Conservation (phyloP, 2,797 vertebrate species). For the Melanogrammus aeglefinus region DNA sequence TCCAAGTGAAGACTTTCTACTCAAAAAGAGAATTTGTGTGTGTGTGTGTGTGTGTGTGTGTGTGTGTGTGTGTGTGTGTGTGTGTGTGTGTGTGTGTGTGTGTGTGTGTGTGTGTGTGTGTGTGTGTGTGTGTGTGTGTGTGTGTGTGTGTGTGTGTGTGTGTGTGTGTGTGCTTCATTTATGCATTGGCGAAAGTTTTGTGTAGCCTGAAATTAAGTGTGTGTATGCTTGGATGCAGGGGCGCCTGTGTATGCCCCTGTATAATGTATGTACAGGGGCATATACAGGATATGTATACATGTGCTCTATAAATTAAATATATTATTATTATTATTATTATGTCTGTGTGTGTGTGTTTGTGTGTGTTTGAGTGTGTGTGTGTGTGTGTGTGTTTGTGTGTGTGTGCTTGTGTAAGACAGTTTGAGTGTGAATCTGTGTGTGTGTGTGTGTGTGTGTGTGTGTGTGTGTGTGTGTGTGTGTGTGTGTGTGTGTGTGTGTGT, state of each 20-base stretch:
- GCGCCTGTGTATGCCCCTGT: background rate
- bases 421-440: no score
- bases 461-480: no score
- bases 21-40: constrained; percentile 55
- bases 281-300: no score
- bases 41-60: constrained; percentile 2
- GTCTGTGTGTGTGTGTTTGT: no score
- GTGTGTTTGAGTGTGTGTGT: no score
- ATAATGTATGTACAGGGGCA: no score
- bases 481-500: no score
- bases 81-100: background rate
- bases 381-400: no score
- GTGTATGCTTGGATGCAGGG: background rate
- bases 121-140: constrained; percentile 16
- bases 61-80: constrained; percentile 20
- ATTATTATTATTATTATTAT: no score
- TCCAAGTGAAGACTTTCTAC: constrained; percentile 54
- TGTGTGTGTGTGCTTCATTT: background rate
- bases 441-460: no score
- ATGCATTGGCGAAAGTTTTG: background rate
- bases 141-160: background rate
- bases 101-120: constrained; percentile 28
- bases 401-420: no score
- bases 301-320: no score
- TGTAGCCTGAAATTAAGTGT: background rate